Evolutionary conservation across 2,113 vertebrate species (phyloP).

Genomic region (Hydropotes inermis): DNA sequence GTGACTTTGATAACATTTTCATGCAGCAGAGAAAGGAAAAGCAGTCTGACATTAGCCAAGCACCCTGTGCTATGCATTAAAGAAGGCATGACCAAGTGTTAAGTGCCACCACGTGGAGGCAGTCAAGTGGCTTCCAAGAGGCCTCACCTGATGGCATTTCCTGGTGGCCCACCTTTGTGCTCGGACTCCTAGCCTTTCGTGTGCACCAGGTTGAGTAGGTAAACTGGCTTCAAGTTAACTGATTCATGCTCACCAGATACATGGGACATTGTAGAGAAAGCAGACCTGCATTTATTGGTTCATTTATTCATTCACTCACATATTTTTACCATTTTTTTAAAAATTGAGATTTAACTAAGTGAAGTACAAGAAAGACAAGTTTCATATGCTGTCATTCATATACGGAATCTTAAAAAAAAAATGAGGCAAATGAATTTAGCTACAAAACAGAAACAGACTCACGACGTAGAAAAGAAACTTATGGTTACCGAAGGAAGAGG

Average conservation of each 20-base stretch:
- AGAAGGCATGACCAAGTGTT: background rate
- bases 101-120: background rate
- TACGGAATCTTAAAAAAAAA: background rate
- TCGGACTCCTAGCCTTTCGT: rapidly evolving
- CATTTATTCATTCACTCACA: background rate
- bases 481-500: background rate
- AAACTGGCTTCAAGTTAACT: background rate
- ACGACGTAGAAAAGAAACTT: background rate
- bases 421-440: background rate
- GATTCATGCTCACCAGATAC: background rate
- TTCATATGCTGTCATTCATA: background rate
- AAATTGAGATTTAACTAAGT: background rate
- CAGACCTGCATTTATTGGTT: background rate
- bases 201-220: background rate
- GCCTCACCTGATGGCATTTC: background rate
- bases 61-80: background rate
- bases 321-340: background rate
- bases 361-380: background rate
- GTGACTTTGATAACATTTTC: background rate
- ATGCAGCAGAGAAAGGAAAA: background rate
- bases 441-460: background rate
- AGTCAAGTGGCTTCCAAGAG: background rate
- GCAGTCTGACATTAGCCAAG: background rate
- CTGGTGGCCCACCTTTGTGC: background rate
- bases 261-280: background rate